Base-by-base conservation (phyloP, 2,888 invertebrate genomes). In the Ectobius pallidus region DNA sequence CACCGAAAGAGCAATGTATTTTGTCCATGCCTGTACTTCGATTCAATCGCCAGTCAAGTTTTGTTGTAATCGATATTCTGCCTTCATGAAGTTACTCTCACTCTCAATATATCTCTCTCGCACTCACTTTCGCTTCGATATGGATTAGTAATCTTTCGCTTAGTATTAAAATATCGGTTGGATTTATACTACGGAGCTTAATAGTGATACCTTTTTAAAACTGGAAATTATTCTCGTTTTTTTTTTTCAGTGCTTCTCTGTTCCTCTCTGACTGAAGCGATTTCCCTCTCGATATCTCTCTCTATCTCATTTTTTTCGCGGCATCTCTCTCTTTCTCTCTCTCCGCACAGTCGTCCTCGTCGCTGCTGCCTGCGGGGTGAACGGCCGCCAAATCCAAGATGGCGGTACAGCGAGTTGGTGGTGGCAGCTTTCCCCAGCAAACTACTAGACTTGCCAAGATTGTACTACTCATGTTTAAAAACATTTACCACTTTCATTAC, bases 321-420 rank as follows among this genome's bases (percentile, higher is more conserved):
- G 25, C 25, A 20, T n/a, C 61, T 52, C 69, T 62, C 61, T 46
- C 55, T n/a, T 18, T 55, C 22, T 42, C 72, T 69, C 61, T 52
- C 65, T 34, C 55, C n/a, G n/a, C n/a, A 46, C 68, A 55, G 22
- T 27, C 20, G 20, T 39, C 65, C 44, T 22, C 32, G 18, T 42
- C 55, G 22, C 39, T 22, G 34, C 72, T 49, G 72, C 72, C 72
- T 49, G 62, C 62, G 72, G 62, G 72, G 58, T 72, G 69, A 72
- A 72, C 46, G 72, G 49, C 72, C 72, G 32, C 61, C 30, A 68
- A 63, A 72, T 27, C 58, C 30, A 72, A 72, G 69, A 72, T 72
- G 72, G 72, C 72, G 62, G 61, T 30, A 20, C 18, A 62, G 61
- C 72, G 69, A 72, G 63, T 72, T 63, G 61, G 22, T 71, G 18